Evolutionary conservation across 1,140 invertebrate species (phyloP).

Genomic region (Odontomachus brunneus): DNA sequence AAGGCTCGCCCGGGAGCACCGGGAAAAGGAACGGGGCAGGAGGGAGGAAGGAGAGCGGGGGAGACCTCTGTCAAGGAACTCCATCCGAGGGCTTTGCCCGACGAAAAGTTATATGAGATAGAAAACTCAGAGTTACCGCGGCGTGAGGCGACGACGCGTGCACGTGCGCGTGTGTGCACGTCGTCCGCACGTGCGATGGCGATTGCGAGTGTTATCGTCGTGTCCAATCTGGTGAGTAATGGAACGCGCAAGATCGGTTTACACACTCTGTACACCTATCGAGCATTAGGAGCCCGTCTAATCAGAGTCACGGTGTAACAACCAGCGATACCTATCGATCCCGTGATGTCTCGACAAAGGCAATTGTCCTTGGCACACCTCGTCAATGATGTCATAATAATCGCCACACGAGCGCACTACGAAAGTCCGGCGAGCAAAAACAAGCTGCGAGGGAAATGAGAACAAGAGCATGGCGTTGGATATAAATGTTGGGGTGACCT

Average conservation of each 20-base stretch:
- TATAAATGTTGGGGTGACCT: too few species aligned
- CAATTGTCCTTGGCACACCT: too few species aligned
- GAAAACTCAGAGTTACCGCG: slow-evolving; percentile 60
- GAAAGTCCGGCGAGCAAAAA: not conserved
- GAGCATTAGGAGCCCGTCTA: not conserved
- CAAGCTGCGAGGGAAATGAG: not conserved
- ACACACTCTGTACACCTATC: not conserved
- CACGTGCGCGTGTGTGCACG: slow-evolving; percentile 21
- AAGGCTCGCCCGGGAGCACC: slow-evolving; percentile 53
- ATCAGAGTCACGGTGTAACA: not conserved
- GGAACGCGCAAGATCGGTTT: not conserved
- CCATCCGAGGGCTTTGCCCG: slow-evolving; percentile 59
- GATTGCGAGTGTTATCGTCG: slow-evolving; percentile 14
- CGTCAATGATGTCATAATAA: too few species aligned
- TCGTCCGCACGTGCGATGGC: not conserved
- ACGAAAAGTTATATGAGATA: slow-evolving; percentile 57
- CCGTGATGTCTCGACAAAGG: not conserved
- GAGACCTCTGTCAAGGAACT: slow-evolving; percentile 57
- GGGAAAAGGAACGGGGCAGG: too few species aligned
- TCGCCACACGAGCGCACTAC: too few species aligned
- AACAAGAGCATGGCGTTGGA: not conserved
- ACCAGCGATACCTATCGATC: not conserved
- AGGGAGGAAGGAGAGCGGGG: too few species aligned
- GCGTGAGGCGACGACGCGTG: not conserved
- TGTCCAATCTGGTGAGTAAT: slow-evolving; percentile 14